These are phyloP conservation scores for Synanthedon andrenaeformis DNA, from an alignment of 2,888 invertebrate species.

Conservation along the genomic window DNA sequence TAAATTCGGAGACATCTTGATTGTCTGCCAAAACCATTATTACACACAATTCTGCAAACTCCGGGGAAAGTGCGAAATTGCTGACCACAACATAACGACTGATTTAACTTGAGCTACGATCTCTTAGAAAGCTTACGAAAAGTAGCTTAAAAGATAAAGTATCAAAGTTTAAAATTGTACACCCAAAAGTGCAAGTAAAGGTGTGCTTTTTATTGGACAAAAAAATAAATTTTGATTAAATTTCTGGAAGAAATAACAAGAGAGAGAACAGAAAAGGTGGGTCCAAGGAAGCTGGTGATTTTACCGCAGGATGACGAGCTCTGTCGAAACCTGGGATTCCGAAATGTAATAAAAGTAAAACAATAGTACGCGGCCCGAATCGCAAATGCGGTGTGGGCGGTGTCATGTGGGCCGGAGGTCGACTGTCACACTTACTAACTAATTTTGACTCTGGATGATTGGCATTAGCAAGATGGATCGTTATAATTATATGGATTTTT, in stretches of 20 bases:
- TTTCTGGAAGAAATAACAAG: too few species aligned
- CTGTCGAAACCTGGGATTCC: conserved; percentile 35
- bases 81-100: conserved; percentile 19
- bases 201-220: not conserved
- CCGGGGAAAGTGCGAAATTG: conserved; percentile 17
- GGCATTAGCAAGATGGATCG: conserved; percentile 1
- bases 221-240: too few species aligned
- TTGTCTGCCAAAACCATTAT: conserved; percentile 29
- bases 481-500: not conserved
- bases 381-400: conserved; percentile 57
- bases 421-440: conserved; percentile 24
- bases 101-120: not conserved
- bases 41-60: conserved; percentile 13
- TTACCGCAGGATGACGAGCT: conserved; percentile 14
- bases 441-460: conserved; percentile 27
- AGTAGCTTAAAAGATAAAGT: not conserved
- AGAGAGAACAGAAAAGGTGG: not conserved
- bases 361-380: conserved; percentile 62
- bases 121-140: not conserved
- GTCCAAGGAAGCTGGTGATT: not conserved
- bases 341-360: conserved; percentile 58
- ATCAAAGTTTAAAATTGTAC: too few species aligned
- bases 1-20: conserved; percentile 18
- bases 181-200: not conserved
- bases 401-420: conserved; percentile 65